Base-by-base conservation (phyloP, 2,888 invertebrate species). In the Caenorhabditis sinica region DNA sequence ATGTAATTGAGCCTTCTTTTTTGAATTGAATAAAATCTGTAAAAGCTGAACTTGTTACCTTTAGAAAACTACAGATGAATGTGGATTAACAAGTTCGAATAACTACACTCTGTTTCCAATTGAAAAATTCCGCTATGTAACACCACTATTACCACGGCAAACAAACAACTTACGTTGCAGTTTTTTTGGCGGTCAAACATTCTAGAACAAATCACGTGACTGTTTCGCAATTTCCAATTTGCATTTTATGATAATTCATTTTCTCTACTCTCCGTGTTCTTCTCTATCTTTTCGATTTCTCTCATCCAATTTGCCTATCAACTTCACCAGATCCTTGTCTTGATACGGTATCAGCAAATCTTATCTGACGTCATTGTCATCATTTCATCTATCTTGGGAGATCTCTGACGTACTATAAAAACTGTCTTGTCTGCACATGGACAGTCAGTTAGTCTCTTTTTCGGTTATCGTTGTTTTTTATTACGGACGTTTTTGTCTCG, bases 61-160 rank as follows among this genome's bases (percentile, higher is more conserved):
- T 49, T n/a, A n/a, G 20, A 49, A 49, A 20, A 49, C 51, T 13
- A 2, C 8, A 28, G 30, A 17, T 56, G 15, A 28, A 58, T n/a
- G 20, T 23, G n/a, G 45, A 13, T 30, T 33, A 30, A 17, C 5
- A 58, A 33, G 5, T 33, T 33, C 4, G 8, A 33, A 33, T 8
- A 6, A 13, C 58, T 17, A 43, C 28, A 45, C 28, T 65, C 20
- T 40, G 25, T 45, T 25, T 58, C 43, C 56, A 5, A 13, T 17
- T 30, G 25, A 60, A 28, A 25, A 11, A 45, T 45, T 45, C 5
- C 17, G 17, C 15, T n/a, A 68, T 60, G 68, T 51, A 49, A 77
- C 77, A 77, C 69, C 36, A 51, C 25, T 40, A 68, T 77, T 60
- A 61, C 69, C 68, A 77, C 13, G 60, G 77, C 69, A 77, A 77